Evolutionary conservation across 2,797 vertebrate genomes (phyloP), one percentile per base, ranked within the genome.

Genomic region (Chlorospingus semifuscus): DNA sequence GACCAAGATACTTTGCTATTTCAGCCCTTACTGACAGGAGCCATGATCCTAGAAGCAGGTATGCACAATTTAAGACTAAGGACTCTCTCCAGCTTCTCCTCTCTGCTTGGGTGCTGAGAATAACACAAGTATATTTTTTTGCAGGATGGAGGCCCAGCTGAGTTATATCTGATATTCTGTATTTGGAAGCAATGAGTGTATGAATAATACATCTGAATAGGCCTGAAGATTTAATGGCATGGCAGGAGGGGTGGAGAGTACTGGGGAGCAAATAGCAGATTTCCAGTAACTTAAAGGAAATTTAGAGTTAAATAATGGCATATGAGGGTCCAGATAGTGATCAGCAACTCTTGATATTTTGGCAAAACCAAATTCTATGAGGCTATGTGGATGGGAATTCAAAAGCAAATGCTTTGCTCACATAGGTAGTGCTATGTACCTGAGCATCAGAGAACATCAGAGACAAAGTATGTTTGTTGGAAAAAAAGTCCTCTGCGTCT

Each of bases 161-260:
- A 77, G 52, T 16, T 87, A 32, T 53, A 39, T n/a, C 27, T 90
- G 64, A 68, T 74, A 87, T 90, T 87, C 85, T 44, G 44, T 71
- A 53, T 87, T 94, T 94, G 78, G 46, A 77, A 93, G 53, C 42
- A 85, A 84, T 39, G 57, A 87, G 12, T 2, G 1, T 23, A 74
- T 92, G 53, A 94, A 95, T 93, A 94, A 93, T 82, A 84, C 56
- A 84, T 83, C 66, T 80, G 30, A 72, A 60, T 74, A 87, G 52
- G 26, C 17, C 60, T 87, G 63, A 92, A 60, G 71, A 80, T 92
- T 84, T 95, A 89, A 95, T 77, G 88, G 7, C 9, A 7, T n/a
- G 60, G 30, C 68, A 83, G 68, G 50, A 61, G 49, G 75, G 36
- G 64, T 49, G 27, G 24, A 76, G 59, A 80, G 39, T 27, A 37